These are phyloP conservation scores for Ispidina lecontei DNA, from an alignment of 2,797 vertebrate species.

Conservation along the genomic window DNA sequence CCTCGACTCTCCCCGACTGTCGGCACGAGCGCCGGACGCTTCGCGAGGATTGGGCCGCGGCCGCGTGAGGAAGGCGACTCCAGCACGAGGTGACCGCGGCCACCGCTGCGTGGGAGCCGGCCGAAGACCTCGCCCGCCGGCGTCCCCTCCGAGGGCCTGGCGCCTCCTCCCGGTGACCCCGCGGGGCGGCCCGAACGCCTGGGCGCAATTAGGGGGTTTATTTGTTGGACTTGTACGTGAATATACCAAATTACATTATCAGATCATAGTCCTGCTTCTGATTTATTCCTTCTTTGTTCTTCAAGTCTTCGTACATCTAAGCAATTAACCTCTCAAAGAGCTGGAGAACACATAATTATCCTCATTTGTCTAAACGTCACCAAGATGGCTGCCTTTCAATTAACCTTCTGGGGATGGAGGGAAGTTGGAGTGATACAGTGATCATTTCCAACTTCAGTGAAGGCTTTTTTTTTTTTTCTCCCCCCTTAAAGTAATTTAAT, in stretches of 20 bases:
- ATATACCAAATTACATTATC: slow-evolving; percentile 81
- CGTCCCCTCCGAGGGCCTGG: not conserved
- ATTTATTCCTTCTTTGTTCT: slow-evolving; percentile 86
- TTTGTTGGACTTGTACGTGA: slow-evolving; percentile 79
- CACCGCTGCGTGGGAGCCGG: not conserved
- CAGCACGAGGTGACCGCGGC: not conserved
- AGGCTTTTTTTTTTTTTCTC: slow-evolving; percentile 43
- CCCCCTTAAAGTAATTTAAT: slow-evolving; percentile 77
- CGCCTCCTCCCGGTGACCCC: not conserved
- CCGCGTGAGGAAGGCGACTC: not conserved
- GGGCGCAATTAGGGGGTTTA: slow-evolving; percentile 75
- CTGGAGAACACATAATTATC: slow-evolving; percentile 85
- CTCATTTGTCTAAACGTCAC: slow-evolving; percentile 85
- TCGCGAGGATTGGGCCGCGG: not conserved
- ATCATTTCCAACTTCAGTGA: slow-evolving; percentile 80
- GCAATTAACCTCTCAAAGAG: slow-evolving; percentile 88
- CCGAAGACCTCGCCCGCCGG: not conserved
- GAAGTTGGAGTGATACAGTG: slow-evolving; percentile 83
- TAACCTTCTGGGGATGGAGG: slow-evolving; percentile 82
- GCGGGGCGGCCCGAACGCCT: not conserved
- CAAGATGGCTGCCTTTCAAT: slow-evolving; percentile 85
- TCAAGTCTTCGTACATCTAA: slow-evolving; percentile 82
- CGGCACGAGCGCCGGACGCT: not conserved
- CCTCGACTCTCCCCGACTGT: slow-evolving; percentile 8
- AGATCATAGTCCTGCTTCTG: slow-evolving; percentile 78